Evolutionary conservation across 2,797 vertebrate genomes (phyloP).

Genomic region (Characodon lateralis): DNA sequence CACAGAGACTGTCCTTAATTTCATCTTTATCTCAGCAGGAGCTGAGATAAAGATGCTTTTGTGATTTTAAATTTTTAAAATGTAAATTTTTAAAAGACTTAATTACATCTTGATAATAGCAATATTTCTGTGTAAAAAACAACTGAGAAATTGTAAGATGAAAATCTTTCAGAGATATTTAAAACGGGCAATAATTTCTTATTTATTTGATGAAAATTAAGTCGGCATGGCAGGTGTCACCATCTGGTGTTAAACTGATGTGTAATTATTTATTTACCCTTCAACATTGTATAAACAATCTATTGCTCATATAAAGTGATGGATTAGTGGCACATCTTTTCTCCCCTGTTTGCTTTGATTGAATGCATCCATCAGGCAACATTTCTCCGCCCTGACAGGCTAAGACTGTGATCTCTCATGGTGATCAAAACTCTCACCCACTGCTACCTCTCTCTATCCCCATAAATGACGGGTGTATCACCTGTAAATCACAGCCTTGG

Average conservation of each 20-base stretch:
- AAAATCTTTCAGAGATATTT: not conserved
- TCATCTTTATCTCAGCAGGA: too few relatives aligned
- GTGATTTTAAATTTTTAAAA: not conserved
- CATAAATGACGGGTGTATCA: constrained; percentile 48
- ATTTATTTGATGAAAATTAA: constrained; percentile 30
- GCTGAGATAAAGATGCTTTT: too few relatives aligned
- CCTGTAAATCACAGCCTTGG: constrained; percentile 52
- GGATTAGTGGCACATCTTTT: constrained; percentile 56
- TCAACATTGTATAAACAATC: constrained; percentile 63
- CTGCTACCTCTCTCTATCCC: constrained; percentile 34
- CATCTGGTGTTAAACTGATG: constrained; percentile 50
- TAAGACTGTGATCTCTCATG: constrained; percentile 58
- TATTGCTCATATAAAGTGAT: constrained; percentile 70
- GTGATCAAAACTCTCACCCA: constrained; percentile 58
- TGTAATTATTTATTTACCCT: constrained; percentile 61
- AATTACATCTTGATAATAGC: not conserved
- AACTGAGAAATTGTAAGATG: not conserved
- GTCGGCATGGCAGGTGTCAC: constrained; percentile 31
- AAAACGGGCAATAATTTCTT: not conserved
- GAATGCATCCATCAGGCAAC: constrained; percentile 63
- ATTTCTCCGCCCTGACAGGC: constrained; percentile 51
- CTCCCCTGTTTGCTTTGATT: constrained; percentile 44
- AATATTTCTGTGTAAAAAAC: not conserved
- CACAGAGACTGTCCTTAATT: not conserved
- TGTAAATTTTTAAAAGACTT: not conserved